Evolutionary conservation across 2,888 invertebrate genomes (phyloP), one percentile per base, ranked within the genome.

Genomic region (Orgyia antiqua): DNA sequence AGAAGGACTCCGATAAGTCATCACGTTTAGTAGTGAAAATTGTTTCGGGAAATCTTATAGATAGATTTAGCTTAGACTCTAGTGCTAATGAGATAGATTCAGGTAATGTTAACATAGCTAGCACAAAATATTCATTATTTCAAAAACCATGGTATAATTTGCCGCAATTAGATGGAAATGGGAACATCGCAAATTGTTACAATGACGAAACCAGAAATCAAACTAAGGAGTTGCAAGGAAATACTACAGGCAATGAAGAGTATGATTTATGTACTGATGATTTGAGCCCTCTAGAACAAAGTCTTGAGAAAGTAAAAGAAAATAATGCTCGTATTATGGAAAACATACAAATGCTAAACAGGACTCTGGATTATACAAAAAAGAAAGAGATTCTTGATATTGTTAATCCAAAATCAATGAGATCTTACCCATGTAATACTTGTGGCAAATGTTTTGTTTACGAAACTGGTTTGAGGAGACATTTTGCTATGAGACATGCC

Each of bases 261-360:
- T 10, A 19, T 20, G 35, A 33, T 26, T 24, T 36, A 30, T 13
- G 46, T 31, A 9, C 47, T 29, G 42, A 23, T 17, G 39, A 28
- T 43, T 32, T 60, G n/a, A 70, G 68, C 42, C 73, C 76, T 12
- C 52, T 87, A 33, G 84, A 87, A 53, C 67, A 74, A 27, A 82
- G 82, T 31, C 57, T 87, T 13, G 77, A 80, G 54, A 84, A 70
- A 52, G 86, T 87, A 2, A 77, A 82, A 41, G 75, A 78, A 54
- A 87, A 82, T 33, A 87, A 87, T 49, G 83, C 80, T 24, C 67
- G 70, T 10, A 87, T 87, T 19, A 80, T 86, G 83, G 70, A 82
- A 61, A 87, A 87, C 39, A 87, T 87, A 37, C 73, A 77, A 20
- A 72, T 82, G 59, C 58, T 87, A 2, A 87, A 86, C 35, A 69